phyloP scores from a whole-genome alignment of 2,888 invertebrate species.

The Liodrosophila aerea region DNA sequence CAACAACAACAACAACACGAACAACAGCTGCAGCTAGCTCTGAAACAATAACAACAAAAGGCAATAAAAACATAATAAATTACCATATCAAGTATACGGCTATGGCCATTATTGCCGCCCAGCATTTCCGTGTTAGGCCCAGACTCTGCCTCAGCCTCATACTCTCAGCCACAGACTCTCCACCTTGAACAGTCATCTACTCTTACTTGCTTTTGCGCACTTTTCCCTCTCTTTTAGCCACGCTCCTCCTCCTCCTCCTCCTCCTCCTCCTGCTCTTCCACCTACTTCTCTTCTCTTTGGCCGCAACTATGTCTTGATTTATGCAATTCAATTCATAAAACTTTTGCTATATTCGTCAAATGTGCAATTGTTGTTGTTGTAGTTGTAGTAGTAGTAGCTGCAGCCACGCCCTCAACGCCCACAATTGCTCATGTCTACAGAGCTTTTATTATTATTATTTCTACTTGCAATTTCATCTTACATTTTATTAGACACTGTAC shows the following conservation, averaged over 20 bases:
- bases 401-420: slow-evolving; percentile 49
- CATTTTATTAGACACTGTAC: too few species aligned
- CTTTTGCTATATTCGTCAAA: slow-evolving; percentile 56
- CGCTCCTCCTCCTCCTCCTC: background rate
- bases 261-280: slow-evolving; percentile 1
- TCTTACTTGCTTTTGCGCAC: slow-evolving; percentile 2
- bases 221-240: background rate
- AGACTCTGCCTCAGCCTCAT: background rate
- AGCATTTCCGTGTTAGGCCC: slow-evolving; percentile 65
- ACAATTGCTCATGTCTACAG: slow-evolving; percentile 41
- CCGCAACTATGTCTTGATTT: slow-evolving; percentile 62
- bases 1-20: slow-evolving; percentile 39
- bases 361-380: slow-evolving; percentile 28
- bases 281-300: slow-evolving; percentile 8
- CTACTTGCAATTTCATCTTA: slow-evolving; percentile 33
- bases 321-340: slow-evolving; percentile 79
- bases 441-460: slow-evolving; percentile 15
- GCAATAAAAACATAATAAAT: slow-evolving; percentile 80
- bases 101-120: slow-evolving; percentile 53
- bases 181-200: background rate
- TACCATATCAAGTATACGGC: slow-evolving; percentile 80
- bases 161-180: background rate
- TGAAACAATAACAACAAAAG: slow-evolving; percentile 56
- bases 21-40: background rate
- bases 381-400: slow-evolving; percentile 37